Evolutionary conservation across 2,888 invertebrate genomes (phyloP).

Genomic region (Pharmacophagus antenor): DNA sequence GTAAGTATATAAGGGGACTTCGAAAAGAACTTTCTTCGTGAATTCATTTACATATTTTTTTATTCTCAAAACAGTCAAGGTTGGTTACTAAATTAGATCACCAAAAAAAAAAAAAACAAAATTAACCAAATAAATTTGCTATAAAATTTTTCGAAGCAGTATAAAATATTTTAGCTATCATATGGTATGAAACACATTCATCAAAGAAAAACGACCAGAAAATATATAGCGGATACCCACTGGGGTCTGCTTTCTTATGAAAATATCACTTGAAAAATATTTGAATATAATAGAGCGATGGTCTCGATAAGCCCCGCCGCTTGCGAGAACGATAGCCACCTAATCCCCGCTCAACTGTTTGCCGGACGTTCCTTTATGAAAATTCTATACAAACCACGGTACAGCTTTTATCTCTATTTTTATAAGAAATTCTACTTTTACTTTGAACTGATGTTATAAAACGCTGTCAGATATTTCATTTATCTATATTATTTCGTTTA

Average conservation of each 20-base stretch:
- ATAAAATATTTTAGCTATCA: neutral
- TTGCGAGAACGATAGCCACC: constrained; percentile 38
- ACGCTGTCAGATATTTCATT: constrained; percentile 2
- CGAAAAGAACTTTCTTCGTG: too few species aligned
- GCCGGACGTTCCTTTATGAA: constrained; percentile 62
- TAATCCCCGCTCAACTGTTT: constrained; percentile 68
- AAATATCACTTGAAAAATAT: constrained; percentile 75
- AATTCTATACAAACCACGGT: constrained; percentile 44
- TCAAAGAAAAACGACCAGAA: constrained; percentile 51
- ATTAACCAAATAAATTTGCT: neutral
- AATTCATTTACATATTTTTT: too few species aligned
- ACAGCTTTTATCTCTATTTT: constrained; percentile 35
- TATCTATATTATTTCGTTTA: neutral
- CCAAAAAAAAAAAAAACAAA: neutral
- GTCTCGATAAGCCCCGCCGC: constrained; percentile 59
- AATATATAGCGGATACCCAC: constrained; percentile 32
- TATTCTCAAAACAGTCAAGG: too few species aligned
- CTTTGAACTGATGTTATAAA: constrained; percentile 24
- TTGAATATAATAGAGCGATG: constrained; percentile 63
- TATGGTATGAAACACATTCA: constrained; percentile 43
- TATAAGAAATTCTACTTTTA: constrained; percentile 30
- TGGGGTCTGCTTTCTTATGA: constrained; percentile 42
- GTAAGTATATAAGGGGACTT: too few species aligned
- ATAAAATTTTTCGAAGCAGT: neutral
- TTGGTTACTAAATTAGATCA: too few species aligned